These are phyloP conservation scores for Brachionus rotundiformis DNA, from an alignment of 1,140 invertebrate species.

Conservation along the genomic window DNA sequence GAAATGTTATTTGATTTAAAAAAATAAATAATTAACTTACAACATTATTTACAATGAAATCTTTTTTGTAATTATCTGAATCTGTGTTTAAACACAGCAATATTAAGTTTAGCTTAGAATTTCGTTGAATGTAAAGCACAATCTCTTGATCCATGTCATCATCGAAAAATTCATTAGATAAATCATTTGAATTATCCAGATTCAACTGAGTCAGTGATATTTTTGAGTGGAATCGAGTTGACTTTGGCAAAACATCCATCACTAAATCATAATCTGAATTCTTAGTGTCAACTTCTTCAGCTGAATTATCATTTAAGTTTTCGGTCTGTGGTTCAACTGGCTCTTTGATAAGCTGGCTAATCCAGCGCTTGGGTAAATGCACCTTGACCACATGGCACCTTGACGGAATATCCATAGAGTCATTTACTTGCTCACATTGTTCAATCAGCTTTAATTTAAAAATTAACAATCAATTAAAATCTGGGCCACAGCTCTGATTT, in stretches of 20 bases:
- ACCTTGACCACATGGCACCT: constrained; percentile 16
- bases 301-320: neutral
- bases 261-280: neutral
- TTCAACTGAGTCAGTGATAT: neutral
- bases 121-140: constrained; percentile 18
- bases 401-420: neutral
- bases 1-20: neutral
- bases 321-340: neutral
- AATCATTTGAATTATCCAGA: neutral
- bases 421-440: neutral
- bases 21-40: constrained; percentile 25
- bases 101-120: constrained; percentile 21
- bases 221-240: neutral
- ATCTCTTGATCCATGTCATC: constrained; percentile 1
- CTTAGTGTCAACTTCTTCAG: neutral
- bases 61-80: neutral
- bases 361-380: neutral
- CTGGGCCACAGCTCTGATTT: neutral
- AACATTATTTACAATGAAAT: neutral
- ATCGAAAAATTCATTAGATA: neutral
- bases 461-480: constrained; percentile 17
- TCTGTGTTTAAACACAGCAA: neutral
- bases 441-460: constrained; percentile 22
- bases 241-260: constrained; percentile 37
- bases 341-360: neutral